phyloP scores from a whole-genome alignment of 2,113 vertebrate species.

The Heterotilapia buettikoferi region DNA sequence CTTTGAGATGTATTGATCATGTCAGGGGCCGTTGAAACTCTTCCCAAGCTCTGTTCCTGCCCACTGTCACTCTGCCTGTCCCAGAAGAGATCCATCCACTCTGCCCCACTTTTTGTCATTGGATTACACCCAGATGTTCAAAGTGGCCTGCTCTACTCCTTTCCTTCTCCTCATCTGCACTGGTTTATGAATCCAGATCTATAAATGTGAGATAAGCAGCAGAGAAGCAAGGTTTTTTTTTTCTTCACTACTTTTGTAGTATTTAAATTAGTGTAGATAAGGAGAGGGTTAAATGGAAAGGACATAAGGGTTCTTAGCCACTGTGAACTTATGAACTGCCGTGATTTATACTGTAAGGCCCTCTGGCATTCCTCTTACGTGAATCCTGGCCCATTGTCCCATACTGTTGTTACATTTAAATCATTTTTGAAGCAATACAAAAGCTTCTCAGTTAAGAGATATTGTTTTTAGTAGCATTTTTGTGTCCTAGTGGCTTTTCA shows the following conservation, averaged over 20 bases:
- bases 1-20: slow-evolving; percentile 28
- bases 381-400: slow-evolving; percentile 63
- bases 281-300: slow-evolving; percentile 52
- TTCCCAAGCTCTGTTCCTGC: slow-evolving; percentile 51
- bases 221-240: neutral
- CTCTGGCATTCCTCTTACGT: slow-evolving; percentile 55
- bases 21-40: slow-evolving; percentile 25
- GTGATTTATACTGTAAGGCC: slow-evolving; percentile 37
- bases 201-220: slow-evolving; percentile 6
- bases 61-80: slow-evolving; percentile 60
- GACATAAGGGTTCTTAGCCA: slow-evolving; percentile 45
- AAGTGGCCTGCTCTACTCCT: slow-evolving; percentile 59
- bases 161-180: slow-evolving; percentile 65
- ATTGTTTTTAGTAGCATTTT: neutral
- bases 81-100: slow-evolving; percentile 66
- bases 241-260: neutral
- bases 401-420: slow-evolving; percentile 54
- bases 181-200: slow-evolving; percentile 11
- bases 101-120: slow-evolving; percentile 57
- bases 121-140: slow-evolving; percentile 53
- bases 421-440: slow-evolving; percentile 16
- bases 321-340: slow-evolving; percentile 51
- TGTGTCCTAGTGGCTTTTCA: slow-evolving; percentile 32
- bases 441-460: slow-evolving; percentile 17
- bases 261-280: slow-evolving; percentile 49